Percentiles rank a stretch among this genome's conserved stretches.
phyloP scores from a whole-genome alignment of 37 sponge, comb jelly and placozoan species.

The Axinella damicornis region DNA sequence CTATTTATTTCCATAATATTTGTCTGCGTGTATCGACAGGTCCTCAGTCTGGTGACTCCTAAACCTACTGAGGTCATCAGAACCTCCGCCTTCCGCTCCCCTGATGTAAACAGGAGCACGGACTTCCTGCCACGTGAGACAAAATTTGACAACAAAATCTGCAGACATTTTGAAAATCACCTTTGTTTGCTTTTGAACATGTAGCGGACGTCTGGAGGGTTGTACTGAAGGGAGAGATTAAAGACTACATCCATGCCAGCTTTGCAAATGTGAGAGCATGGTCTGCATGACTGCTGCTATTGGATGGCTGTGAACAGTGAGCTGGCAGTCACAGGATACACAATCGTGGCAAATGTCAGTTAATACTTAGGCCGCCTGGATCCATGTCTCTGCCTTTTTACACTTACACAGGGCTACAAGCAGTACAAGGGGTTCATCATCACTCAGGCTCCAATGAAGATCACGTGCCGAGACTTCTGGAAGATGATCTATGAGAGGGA shows the following conservation, averaged over 20 bases:
- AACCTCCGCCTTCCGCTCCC: not conserved
- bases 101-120: constrained; percentile 41
- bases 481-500: constrained; percentile 55
- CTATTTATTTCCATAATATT: no score
- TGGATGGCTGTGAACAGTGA: no score
- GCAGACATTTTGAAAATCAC: not conserved
- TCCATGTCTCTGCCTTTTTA: not conserved
- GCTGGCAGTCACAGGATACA: no score
- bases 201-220: constrained; percentile 46
- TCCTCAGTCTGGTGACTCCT: constrained; percentile 48
- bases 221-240: no score
- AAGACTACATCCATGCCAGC: no score
- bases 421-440: constrained; percentile 52
- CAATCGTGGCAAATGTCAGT: no score
- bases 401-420: constrained; percentile 54
- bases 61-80: constrained; percentile 8
- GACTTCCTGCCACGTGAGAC: constrained; percentile 55
- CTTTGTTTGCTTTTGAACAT: not conserved
- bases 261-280: no score
- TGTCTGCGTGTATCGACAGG: constrained; percentile 12
- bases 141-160: not conserved
- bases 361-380: not conserved
- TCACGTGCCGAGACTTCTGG: constrained; percentile 66
- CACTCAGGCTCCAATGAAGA: constrained; percentile 51
- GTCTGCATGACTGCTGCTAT: no score